A percentile compares a stretch with the other conserved stretches of the same genome.
These are phyloP conservation scores for Lycia hirtaria DNA, from an alignment of 2,888 invertebrate genomes.

Conservation along the genomic window DNA sequence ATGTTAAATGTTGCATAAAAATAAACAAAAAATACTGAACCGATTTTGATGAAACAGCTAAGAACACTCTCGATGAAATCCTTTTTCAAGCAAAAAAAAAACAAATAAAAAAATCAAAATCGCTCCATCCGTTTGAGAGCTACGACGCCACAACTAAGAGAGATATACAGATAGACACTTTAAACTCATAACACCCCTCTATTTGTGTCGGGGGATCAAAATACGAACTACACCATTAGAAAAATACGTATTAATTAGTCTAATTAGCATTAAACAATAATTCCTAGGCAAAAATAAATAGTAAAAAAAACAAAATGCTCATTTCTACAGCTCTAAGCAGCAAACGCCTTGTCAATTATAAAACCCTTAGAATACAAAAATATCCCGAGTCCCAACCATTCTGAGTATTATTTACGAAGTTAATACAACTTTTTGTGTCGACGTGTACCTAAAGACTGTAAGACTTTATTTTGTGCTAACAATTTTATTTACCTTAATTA, in stretches of 20 bases:
- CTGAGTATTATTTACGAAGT: slow-evolving; percentile 19
- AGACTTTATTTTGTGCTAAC: slow-evolving; percentile 8
- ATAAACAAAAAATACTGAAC: no score
- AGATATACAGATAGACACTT: not conserved
- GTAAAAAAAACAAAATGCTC: slow-evolving; percentile 8
- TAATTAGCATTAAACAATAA: slow-evolving; percentile 5
- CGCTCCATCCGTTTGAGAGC: no score
- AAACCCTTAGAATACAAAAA: no score
- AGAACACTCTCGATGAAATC: no score
- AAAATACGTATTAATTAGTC: slow-evolving; percentile 1
- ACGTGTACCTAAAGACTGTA: slow-evolving; percentile 17
- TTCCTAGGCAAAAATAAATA: slow-evolving; percentile 1
- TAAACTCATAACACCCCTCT: slow-evolving; percentile 7
- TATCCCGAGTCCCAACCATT: slow-evolving; percentile 25
- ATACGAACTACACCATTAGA: not conserved
- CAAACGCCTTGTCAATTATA: slow-evolving; percentile 34
- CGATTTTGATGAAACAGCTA: no score
- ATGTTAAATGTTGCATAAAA: no score
- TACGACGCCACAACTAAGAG: no score
- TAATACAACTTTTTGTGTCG: slow-evolving; percentile 27
- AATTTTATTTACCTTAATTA: slow-evolving; percentile 33
- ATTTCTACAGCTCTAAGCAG: slow-evolving; percentile 4
- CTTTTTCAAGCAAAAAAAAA: no score
- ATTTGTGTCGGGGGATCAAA: not conserved
- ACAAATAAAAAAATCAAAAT: no score